Conservation (phyloP, 2,113 vertebrate species). For the Tylochromis polylepis region DNA sequence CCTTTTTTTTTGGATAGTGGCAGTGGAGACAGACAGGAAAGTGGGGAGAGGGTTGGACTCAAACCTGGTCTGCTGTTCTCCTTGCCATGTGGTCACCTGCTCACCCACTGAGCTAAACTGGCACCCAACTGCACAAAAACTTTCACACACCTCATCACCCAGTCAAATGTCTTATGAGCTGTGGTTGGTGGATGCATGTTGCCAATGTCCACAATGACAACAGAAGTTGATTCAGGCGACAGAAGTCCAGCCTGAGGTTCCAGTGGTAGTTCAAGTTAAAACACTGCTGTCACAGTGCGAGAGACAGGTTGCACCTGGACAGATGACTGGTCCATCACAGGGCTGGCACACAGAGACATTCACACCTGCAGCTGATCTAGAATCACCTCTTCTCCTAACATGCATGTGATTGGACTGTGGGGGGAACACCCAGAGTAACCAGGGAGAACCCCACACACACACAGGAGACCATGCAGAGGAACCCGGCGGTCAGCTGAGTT, state of each 20-base stretch:
- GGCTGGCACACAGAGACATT: not conserved
- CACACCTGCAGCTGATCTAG: not conserved
- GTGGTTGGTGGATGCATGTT: not conserved
- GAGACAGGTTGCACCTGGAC: not conserved
- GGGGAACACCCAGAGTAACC: not conserved
- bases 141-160: not conserved
- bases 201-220: not conserved
- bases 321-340: accelerated
- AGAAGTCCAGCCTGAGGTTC: not conserved
- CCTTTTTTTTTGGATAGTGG: not conserved
- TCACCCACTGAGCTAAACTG: not conserved
- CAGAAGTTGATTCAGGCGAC: too few relatives aligned
- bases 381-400: not conserved
- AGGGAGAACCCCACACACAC: not conserved
- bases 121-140: not conserved
- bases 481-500: not conserved
- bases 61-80: not conserved
- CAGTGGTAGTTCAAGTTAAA: not conserved
- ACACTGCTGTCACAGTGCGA: not conserved
- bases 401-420: not conserved
- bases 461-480: not conserved
- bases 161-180: not conserved
- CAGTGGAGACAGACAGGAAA: not conserved
- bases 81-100: not conserved
- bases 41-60: not conserved